Evolutionary conservation across 37 sponge, comb jelly and placozoan species (phyloP).

Genomic region (Eunapius fragilis): DNA sequence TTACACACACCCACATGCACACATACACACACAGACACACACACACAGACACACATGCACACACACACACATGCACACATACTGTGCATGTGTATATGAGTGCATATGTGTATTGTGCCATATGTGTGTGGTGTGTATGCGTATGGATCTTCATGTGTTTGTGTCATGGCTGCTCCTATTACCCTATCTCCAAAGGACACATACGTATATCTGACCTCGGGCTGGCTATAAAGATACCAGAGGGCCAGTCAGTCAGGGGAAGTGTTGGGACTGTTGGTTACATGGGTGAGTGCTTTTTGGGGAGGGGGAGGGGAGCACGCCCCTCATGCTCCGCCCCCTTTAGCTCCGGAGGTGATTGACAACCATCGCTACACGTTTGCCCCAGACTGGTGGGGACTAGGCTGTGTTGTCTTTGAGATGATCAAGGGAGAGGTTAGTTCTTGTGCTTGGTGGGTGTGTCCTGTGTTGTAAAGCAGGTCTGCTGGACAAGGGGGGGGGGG

Average conservation of each 20-base stretch:
- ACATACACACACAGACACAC: too few species aligned
- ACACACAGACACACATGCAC: too few species aligned
- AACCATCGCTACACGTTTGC: conserved; percentile 89
- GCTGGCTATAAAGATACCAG: conserved; percentile 91
- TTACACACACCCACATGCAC: too few species aligned
- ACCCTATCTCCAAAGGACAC: conserved; percentile 59
- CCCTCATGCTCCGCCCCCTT: too few species aligned
- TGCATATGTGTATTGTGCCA: too few species aligned
- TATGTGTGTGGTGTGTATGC: too few species aligned
- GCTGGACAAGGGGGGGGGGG: too few species aligned
- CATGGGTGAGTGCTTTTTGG: conserved; percentile 95
- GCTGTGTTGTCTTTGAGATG: conserved; percentile 98
- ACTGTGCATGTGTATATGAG: too few species aligned
- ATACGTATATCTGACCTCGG: conserved; percentile 97
- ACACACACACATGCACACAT: too few species aligned
- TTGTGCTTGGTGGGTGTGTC: neutral
- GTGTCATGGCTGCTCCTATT: neutral
- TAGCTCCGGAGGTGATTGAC: conserved; percentile 96
- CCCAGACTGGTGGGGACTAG: conserved; percentile 98
- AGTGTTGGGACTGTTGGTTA: conserved; percentile 98
- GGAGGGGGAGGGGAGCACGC: too few species aligned
- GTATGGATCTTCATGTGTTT: too few species aligned
- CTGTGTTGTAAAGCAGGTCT: too few species aligned
- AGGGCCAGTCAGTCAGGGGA: conserved; percentile 86
- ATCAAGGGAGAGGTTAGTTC: conserved; percentile 77